phyloP scores from a whole-genome alignment of 1,140 invertebrate species.

The Hirudo medicinalis region DNA sequence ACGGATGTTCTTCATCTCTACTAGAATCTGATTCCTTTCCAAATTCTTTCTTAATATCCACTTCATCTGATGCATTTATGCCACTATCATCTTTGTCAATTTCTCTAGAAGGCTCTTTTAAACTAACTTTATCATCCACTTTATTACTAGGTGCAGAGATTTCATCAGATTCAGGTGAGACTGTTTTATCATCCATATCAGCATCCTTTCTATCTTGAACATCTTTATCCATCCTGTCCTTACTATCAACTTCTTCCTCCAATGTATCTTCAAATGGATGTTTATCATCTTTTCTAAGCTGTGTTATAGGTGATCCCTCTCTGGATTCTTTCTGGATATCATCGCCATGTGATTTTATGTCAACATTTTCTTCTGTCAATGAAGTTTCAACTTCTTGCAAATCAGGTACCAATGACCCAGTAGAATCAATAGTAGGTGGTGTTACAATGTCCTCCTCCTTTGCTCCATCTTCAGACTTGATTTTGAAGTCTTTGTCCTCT shows the following conservation, averaged over 20 bases:
- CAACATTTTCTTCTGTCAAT: background rate
- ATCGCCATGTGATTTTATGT: background rate
- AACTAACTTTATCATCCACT: background rate
- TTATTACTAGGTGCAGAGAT: background rate
- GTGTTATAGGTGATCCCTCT: too few species aligned
- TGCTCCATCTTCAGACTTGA: too few species aligned
- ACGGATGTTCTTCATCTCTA: background rate
- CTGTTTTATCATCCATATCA: background rate
- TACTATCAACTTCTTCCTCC: too few species aligned
- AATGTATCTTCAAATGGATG: too few species aligned
- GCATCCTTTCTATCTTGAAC: background rate
- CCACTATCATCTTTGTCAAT: background rate
- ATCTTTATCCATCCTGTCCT: background rate
- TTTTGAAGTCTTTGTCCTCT: too few species aligned
- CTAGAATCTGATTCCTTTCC: background rate
- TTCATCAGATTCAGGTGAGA: background rate
- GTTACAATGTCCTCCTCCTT: too few species aligned
- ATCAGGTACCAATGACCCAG: too few species aligned
- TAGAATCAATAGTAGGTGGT: too few species aligned
- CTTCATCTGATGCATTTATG: background rate
- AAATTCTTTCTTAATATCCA: background rate
- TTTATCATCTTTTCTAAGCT: too few species aligned
- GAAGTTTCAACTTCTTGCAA: background rate
- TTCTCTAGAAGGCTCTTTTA: background rate
- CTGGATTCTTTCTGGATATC: background rate